Conservation (phyloP, 2,888 invertebrate genomes). For the Andrena flavipes region DNA sequence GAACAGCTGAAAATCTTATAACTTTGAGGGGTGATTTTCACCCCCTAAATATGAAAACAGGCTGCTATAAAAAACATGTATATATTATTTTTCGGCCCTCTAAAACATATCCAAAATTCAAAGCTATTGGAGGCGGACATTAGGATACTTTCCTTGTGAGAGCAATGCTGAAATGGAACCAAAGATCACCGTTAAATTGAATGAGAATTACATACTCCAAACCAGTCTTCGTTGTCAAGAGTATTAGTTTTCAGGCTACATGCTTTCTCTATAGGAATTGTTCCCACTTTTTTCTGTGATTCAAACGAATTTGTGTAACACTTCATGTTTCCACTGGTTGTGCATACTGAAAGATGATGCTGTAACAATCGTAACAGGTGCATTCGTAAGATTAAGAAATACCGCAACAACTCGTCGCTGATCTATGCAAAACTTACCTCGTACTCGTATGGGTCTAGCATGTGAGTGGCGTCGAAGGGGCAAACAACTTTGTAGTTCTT, state of each 20-base stretch:
- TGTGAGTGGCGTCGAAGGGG: constrained; percentile 23
- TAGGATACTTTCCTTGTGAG: no score
- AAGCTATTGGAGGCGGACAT: no score
- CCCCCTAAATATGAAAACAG: no score
- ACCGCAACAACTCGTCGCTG: neutral
- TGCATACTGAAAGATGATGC: constrained; percentile 43
- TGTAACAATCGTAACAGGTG: neutral
- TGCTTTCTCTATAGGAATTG: neutral
- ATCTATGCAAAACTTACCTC: constrained; percentile 24
- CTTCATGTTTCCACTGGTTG: constrained; percentile 17
- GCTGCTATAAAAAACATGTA: no score
- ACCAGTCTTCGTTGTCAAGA: constrained; percentile 49
- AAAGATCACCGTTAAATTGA: no score
- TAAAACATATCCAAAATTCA: no score
- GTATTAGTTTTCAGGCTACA: accelerated
- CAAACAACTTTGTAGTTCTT: constrained; percentile 1
- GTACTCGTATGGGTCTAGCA: neutral
- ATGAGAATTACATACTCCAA: constrained; percentile 24
- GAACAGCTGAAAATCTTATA: no score
- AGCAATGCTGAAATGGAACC: no score
- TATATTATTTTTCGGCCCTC: no score
- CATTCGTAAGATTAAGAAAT: no score
- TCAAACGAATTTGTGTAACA: neutral
- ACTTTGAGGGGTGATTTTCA: no score
- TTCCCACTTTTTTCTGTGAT: neutral